Conservation (phyloP, 2,113 vertebrate genomes). For the Pedetes capensis region DNA sequence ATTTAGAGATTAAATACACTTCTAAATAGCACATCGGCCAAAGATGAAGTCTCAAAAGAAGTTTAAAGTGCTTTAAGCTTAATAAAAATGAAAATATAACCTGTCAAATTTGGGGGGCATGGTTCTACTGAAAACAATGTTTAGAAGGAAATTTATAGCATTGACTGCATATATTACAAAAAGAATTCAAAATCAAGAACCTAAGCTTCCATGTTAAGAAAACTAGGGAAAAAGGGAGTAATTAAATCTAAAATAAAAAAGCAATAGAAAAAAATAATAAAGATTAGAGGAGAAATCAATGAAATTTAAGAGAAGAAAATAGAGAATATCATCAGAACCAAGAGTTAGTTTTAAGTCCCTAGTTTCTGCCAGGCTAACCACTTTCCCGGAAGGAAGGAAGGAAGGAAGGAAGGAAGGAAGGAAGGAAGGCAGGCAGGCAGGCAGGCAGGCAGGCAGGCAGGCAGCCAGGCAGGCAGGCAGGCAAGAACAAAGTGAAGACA, state of each 20-base stretch:
- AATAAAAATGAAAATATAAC: too few relatives aligned
- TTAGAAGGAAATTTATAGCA: too few relatives aligned
- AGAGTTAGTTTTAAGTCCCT: not conserved
- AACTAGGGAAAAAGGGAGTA: not conserved
- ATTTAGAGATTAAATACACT: not conserved
- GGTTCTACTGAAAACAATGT: not conserved
- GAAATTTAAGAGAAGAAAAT: not conserved
- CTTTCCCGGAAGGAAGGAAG: not conserved
- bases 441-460: too few relatives aligned
- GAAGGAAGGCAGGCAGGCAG: too few relatives aligned
- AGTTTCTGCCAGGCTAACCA: not conserved
- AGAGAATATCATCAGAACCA: not conserved
- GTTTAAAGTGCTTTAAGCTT: not conserved
- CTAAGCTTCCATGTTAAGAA: not conserved
- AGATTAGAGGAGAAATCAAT: not conserved
- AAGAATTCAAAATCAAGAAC: too few relatives aligned
- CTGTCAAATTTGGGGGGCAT: not conserved
- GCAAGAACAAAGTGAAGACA: too few relatives aligned
- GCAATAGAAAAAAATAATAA: too few relatives aligned
- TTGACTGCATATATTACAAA: too few relatives aligned
- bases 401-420: not conserved
- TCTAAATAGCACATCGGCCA: not conserved
- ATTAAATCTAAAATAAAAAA: not conserved
- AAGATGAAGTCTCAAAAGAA: not conserved
- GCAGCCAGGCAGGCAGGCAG: too few relatives aligned